phyloP scores from a whole-genome alignment of 2,888 invertebrate species.

The Pycnomerus fuliginosus region DNA sequence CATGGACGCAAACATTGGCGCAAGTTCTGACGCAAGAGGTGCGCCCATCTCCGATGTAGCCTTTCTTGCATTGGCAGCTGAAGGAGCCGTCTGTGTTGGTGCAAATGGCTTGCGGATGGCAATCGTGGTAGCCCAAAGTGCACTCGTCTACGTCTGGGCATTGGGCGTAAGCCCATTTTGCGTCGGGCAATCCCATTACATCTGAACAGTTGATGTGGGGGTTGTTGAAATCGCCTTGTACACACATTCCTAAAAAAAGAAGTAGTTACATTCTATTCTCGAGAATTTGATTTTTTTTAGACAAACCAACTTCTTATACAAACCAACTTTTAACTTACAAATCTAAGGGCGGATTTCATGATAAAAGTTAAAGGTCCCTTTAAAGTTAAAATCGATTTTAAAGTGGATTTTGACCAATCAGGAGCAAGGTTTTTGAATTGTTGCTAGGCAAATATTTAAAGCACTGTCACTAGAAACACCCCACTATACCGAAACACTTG shows the following conservation, averaged over 20 bases:
- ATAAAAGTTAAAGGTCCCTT: no score
- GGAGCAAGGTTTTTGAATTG: no score
- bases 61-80: constrained; percentile 84
- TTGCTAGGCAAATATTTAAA: no score
- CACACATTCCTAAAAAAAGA: constrained; percentile 65
- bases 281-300: no score
- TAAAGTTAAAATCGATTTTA: no score
- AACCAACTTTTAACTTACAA: no score
- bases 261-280: constrained; percentile 48
- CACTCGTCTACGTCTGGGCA: constrained; percentile 96
- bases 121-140: constrained; percentile 81
- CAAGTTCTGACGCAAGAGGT: constrained; percentile 82
- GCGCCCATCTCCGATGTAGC: constrained; percentile 85
- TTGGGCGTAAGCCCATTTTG: constrained; percentile 88
- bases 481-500: no score
- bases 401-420: no score
- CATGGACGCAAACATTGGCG: constrained; percentile 78
- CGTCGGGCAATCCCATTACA: constrained; percentile 67
- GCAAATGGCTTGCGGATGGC: constrained; percentile 88
- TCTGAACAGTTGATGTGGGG: constrained; percentile 72
- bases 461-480: no score
- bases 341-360: no score
- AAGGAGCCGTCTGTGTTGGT: constrained; percentile 90
- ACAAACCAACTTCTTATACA: no score
- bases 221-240: constrained; percentile 82